Base-by-base conservation (phyloP, 2,888 invertebrate species). In the Phyto melanocephala region DNA sequence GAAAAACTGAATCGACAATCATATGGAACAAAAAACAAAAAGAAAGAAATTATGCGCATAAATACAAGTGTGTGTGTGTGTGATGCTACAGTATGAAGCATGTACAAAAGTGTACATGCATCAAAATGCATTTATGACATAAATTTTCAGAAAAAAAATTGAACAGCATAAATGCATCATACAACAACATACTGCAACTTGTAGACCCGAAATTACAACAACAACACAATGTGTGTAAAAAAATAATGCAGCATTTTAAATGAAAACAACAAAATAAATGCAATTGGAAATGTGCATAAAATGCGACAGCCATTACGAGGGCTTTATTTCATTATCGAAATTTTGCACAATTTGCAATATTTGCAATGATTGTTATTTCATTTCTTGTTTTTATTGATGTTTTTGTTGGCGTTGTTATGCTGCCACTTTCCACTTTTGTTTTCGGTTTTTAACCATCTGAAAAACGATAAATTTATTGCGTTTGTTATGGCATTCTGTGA, bases 281-380 rank as follows among this genome's bases (percentile, higher is more conserved):
- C 79, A 80, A 74, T 68, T 74, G 79, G 67, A 80, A 74, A 45
- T 80, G 67, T 80, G 72, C 72, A 54, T 74, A 67, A 80, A 80
- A 76, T 60, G 63, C 78, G 63, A 70, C 78, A 67, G 50, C 67
- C 56, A 70, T 75, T 80, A 80, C 80, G 65, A 82, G 60, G 75
- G 70, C 81, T 85, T 86, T 86, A 86, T 86, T 86, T 86, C 87
- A 86, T 88, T 88, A 88, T 89, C 89, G 87, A 87, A 86, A 86
- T 88, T 79, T 86, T 86, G 87, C 87, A 87, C 87, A 87, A 87
- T 88, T 87, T 86, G 87, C 88, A 87, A 81, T 88, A 87, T 85
- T 87, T 85, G 77, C 60, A 77, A 60, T 74, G 79, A 79, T 79
- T 70, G 35, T 50, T 65, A 40, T 60, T 70, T 74, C 54, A 75